Evolutionary conservation across 2,888 invertebrate genomes (phyloP).

Genomic region (Philhelius pedissequus): DNA sequence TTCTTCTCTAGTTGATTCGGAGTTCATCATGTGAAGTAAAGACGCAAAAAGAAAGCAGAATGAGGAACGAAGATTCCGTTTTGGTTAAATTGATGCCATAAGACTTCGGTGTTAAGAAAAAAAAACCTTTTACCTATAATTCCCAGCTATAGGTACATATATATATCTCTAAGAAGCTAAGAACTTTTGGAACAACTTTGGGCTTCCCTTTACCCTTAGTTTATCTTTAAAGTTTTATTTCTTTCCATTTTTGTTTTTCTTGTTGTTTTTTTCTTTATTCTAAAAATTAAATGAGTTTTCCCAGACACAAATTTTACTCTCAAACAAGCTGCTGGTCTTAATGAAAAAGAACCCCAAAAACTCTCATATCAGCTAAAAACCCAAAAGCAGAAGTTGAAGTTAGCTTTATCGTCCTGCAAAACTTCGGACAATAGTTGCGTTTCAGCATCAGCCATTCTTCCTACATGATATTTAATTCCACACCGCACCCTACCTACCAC

Average conservation of each 20-base stretch:
- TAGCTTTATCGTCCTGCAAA: conserved; percentile 62
- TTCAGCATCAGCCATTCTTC: conserved; percentile 59
- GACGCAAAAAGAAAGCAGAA: neutral
- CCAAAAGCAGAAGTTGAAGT: conserved; percentile 41
- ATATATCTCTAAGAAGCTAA: conserved; percentile 35
- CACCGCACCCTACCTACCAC: neutral
- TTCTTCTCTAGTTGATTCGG: conserved; percentile 27
- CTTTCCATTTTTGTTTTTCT: neutral
- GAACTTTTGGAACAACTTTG: conserved; percentile 56
- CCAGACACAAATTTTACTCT: conserved; percentile 61
- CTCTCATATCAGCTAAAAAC: conserved; percentile 59
- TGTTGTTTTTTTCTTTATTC: neutral
- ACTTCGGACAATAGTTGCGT: conserved; percentile 67
- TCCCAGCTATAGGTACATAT: neutral
- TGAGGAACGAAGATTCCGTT: neutral
- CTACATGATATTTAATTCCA: conserved; percentile 58
- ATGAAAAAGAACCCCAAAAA: conserved; percentile 17
- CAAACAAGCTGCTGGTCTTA: conserved; percentile 44
- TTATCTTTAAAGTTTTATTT: conserved; percentile 54
- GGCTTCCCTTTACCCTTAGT: conserved; percentile 8
- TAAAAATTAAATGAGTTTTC: conserved; percentile 62
- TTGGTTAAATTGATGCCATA: neutral
- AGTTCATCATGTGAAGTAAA: conserved; percentile 24
- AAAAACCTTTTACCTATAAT: conserved; percentile 9
- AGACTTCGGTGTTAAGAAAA: neutral